Conservation (phyloP, 2,888 invertebrate species). For the Drosophila incognita region DNA sequence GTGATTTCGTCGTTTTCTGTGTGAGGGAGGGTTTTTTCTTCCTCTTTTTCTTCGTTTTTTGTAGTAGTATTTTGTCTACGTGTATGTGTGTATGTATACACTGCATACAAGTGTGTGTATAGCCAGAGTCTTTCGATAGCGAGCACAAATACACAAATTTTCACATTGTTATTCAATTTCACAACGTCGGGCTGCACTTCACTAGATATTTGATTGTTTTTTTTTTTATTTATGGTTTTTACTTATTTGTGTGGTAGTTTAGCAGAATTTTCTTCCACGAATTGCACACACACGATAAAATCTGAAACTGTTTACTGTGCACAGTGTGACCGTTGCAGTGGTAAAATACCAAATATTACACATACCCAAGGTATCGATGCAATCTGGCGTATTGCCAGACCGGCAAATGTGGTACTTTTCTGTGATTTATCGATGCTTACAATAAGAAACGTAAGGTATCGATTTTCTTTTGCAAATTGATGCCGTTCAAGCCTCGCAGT, state of each 20-base stretch:
- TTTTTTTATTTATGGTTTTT: conserved; percentile 11
- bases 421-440: conserved; percentile 10
- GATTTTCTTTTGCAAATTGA: not conserved
- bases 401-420: not conserved
- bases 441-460: not conserved
- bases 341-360: conserved; percentile 33
- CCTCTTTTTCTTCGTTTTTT: conserved; percentile 3
- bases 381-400: conserved; percentile 18
- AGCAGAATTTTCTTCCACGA: conserved; percentile 61
- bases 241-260: conserved; percentile 27
- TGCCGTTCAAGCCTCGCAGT: not conserved
- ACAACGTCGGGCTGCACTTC: conserved; percentile 9
- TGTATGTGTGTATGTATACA: conserved; percentile 26
- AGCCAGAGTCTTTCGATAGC: conserved; percentile 20
- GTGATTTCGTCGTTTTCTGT: conserved; percentile 35
- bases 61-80: conserved; percentile 78
- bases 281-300: conserved; percentile 68
- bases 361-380: too few species aligned
- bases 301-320: conserved; percentile 70
- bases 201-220: conserved; percentile 15
- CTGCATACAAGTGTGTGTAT: conserved; percentile 44
- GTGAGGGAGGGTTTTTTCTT: conserved; percentile 48
- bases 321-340: conserved; percentile 38
- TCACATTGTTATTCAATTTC: conserved; percentile 28
- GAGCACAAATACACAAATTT: not conserved